Conservation (phyloP, 1,140 invertebrate species). For the Pectinophora gossypiella region DNA sequence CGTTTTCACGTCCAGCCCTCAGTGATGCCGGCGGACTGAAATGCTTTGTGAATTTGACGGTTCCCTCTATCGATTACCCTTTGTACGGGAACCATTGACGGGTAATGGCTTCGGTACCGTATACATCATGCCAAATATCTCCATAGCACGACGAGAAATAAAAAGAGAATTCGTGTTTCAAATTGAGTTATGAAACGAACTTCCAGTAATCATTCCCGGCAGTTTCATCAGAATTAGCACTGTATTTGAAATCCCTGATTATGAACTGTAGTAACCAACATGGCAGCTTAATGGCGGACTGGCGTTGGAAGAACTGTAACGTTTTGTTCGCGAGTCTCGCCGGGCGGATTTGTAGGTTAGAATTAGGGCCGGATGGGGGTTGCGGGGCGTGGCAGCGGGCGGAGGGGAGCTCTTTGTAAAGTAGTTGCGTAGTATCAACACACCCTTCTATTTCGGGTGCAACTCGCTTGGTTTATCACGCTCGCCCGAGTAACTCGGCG, state of each 20-base stretch:
- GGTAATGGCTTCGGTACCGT: neutral
- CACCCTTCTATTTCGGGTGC: neutral
- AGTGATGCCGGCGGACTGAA: neutral
- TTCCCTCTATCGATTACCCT: neutral
- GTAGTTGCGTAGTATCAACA: neutral
- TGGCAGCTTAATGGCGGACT: neutral
- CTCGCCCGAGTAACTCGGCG: neutral
- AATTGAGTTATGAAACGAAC: neutral
- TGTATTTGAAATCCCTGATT: slow-evolving; percentile 2
- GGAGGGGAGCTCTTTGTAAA: neutral
- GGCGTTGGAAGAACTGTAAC: neutral
- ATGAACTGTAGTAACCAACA: slow-evolving; percentile 1
- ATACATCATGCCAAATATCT: neutral
- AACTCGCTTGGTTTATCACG: slow-evolving; percentile 2
- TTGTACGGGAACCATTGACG: neutral
- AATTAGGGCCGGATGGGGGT: neutral
- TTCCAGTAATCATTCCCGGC: neutral
- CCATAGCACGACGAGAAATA: neutral
- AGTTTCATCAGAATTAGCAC: neutral
- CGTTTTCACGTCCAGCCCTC: neutral
- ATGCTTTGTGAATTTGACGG: neutral
- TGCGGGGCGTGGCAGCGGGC: no score
- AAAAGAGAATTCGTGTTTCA: neutral
- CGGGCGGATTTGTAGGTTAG: neutral
- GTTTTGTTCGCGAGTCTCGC: neutral